phyloP scores from a whole-genome alignment of 2,113 vertebrate species.

The Melanocharis versteri region DNA sequence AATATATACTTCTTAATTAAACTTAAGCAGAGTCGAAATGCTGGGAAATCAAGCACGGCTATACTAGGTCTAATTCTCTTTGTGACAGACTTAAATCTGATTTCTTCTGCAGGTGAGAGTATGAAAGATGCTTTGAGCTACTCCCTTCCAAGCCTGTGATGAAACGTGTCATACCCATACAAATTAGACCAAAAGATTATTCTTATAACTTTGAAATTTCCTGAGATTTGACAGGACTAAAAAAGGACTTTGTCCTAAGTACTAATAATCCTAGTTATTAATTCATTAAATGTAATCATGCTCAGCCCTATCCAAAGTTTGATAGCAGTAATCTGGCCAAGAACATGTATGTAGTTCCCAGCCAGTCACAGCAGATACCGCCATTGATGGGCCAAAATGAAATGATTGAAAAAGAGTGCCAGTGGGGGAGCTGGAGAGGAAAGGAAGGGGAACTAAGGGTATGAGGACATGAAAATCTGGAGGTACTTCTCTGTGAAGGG shows the following conservation, averaged over 20 bases:
- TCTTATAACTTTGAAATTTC: neutral
- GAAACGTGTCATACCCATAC: neutral
- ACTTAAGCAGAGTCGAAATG: neutral
- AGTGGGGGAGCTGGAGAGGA: neutral
- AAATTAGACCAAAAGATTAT: neutral
- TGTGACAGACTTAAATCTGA: neutral
- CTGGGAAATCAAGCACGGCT: neutral
- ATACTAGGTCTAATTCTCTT: neutral
- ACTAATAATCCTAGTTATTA: neutral
- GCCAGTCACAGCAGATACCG: neutral
- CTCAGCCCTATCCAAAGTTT: neutral
- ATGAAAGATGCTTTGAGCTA: neutral
- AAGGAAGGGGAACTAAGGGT: neutral
- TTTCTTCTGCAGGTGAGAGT: neutral
- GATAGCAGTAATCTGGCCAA: neutral
- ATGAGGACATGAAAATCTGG: neutral
- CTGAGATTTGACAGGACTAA: neutral
- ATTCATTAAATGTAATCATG: neutral
- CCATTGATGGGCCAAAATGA: neutral
- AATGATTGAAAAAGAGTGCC: accelerated
- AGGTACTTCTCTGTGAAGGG: neutral
- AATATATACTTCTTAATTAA: neutral
- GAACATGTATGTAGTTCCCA: neutral
- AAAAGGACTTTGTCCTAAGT: neutral
- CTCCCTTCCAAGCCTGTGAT: neutral